Percentiles rank a stretch among this genome's conserved stretches.
Conservation (phyloP, 2,113 vertebrate species). For the Hypomesus transpacificus region DNA sequence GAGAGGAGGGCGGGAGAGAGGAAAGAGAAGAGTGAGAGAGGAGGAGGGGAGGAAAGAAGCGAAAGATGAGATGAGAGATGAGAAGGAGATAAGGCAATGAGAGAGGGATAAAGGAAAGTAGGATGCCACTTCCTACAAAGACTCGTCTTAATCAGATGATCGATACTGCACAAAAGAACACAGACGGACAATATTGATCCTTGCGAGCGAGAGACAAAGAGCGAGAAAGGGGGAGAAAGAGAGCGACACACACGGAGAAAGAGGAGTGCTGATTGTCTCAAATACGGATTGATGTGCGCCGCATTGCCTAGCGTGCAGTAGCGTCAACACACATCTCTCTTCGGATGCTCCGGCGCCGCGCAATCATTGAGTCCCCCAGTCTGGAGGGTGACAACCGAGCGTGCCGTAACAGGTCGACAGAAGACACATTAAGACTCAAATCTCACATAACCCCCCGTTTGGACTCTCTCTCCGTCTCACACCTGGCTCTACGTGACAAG, state of each 20-base stretch:
- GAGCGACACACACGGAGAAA: not conserved
- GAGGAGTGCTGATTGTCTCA: not conserved
- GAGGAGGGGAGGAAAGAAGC: not conserved
- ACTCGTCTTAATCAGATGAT: slow-evolving; percentile 55
- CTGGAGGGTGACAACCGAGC: too few species aligned
- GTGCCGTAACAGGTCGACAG: too few species aligned
- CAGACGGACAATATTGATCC: slow-evolving; percentile 31
- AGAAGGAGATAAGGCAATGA: not conserved
- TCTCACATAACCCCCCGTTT: too few species aligned
- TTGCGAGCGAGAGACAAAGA: slow-evolving; percentile 4
- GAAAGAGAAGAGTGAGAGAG: slow-evolving; percentile 23
- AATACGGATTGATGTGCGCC: slow-evolving; percentile 14
- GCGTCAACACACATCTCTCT: not conserved
- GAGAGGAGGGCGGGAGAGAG: slow-evolving; percentile 18
- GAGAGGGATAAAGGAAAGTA: slow-evolving; percentile 9
- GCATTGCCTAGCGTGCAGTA: not conserved
- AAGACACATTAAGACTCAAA: too few species aligned
- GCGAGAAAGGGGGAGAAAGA: not conserved
- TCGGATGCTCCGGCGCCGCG: too few species aligned
- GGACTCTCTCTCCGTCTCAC: too few species aligned
- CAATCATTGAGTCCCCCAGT: too few species aligned
- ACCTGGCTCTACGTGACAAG: slow-evolving; percentile 20
- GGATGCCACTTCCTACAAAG: slow-evolving; percentile 43
- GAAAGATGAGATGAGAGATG: not conserved
- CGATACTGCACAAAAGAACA: slow-evolving; percentile 29